Evolutionary conservation across 2,113 vertebrate species (phyloP).

Genomic region (Plotosus lineatus): DNA sequence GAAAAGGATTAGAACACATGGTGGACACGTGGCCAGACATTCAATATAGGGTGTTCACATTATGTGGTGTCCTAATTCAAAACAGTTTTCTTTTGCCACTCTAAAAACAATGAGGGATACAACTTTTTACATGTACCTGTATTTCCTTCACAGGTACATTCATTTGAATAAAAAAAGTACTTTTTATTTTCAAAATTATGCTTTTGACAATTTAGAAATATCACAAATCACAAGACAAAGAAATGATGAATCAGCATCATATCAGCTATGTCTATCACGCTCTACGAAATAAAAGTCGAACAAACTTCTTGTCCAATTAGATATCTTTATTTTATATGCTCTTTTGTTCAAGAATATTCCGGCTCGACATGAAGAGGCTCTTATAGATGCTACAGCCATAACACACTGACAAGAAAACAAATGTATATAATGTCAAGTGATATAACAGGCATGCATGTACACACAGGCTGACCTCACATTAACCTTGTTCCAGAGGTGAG

Average conservation of each 20-base stretch:
- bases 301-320: not conserved
- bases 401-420: not conserved
- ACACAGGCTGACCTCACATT: not conserved
- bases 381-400: not conserved
- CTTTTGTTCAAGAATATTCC: not conserved
- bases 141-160: not conserved
- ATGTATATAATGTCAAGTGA: not conserved
- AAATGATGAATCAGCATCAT: not conserved
- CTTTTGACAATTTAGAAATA: not conserved
- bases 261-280: not conserved
- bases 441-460: not conserved
- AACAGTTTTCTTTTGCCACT: not conserved
- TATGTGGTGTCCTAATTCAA: no score
- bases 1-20: no score
- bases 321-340: not conserved
- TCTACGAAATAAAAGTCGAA: not conserved
- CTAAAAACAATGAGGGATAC: not conserved
- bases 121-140: not conserved
- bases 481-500: conserved; percentile 23
- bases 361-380: not conserved
- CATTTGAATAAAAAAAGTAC: not conserved
- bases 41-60: no score
- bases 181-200: not conserved
- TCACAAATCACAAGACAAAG: not conserved
- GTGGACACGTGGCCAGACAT: no score